Base-by-base conservation (phyloP, 2,888 invertebrate species). In the Mimas tiliae region DNA sequence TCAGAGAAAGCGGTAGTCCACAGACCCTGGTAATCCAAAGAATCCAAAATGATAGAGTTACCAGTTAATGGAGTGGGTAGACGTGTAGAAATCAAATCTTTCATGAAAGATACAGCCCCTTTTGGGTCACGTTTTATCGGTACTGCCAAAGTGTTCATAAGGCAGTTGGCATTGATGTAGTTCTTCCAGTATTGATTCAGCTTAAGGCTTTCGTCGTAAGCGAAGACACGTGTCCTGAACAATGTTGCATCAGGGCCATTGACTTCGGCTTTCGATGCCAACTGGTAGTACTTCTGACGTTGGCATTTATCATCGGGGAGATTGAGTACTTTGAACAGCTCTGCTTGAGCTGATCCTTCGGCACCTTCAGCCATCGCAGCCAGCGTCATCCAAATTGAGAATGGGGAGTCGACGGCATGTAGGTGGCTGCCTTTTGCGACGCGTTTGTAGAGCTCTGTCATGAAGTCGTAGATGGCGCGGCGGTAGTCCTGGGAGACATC, bases 351-450 rank as follows among this genome's bases (percentile, higher is more conserved):
- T 0, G 62, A 64, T 2, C 66, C 70, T 7, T 78, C 76, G 0
- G 78, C 68, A 0, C 78, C 76, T 67, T 82, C 84, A 0, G 82
- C 77, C 47, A 84, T 64, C 0, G 78, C 77, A 3, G 81, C 69
- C 1, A 83, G 50, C 0, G 78, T 70, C 0, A 79, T 38, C 84
- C 83, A 84, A 1, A 80, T 70, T 0, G 75, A 71, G 12, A 67
- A 71, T 0, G 80, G 79, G 0, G 83, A 83, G 34, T 80, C 67
- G 0, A 74, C 75, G 16, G 81, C 80, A 48, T 82, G 72, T 2
- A 70, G 66, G 3, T 64, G 14, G 16, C 48, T 63, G 48, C 16
- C 2, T 12, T 6, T 7, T n/a, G n/a, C 45, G 8, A 63, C 48
- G 27, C 19, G 48, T 16, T 27, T 63, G n/a, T 11, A 48, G 4